Conservation (phyloP, 2,888 invertebrate genomes). For the Lordiphosa fenestrarum region DNA sequence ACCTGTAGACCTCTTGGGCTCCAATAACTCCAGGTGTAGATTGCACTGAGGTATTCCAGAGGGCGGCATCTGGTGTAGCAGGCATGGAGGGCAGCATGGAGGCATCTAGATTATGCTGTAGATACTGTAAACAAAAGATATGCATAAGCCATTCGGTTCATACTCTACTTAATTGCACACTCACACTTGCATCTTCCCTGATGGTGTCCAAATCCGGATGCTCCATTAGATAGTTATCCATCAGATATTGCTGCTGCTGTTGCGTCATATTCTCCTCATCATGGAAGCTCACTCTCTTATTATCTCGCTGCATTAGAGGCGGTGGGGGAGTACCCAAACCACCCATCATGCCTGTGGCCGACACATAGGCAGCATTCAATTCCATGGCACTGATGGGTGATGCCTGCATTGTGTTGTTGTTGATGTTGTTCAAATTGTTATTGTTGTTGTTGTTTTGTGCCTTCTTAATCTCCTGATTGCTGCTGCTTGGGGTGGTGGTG, state of each 20-base stretch:
- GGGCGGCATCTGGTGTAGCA: constrained; percentile 83
- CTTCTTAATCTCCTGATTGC: constrained; percentile 69
- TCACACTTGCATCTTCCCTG: constrained; percentile 91
- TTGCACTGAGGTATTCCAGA: constrained; percentile 80
- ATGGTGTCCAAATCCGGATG: constrained; percentile 80
- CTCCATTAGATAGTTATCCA: constrained; percentile 59
- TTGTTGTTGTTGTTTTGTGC: constrained; percentile 61
- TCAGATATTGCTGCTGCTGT: constrained; percentile 46
- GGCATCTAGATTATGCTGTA: constrained; percentile 85
- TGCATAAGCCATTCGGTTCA: neutral
- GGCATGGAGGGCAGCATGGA: constrained; percentile 88
- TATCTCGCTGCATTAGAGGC: constrained; percentile 74
- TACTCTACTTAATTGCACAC: constrained; percentile 80
- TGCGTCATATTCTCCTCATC: constrained; percentile 82
- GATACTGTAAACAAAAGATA: constrained; percentile 43
- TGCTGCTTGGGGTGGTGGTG: constrained; percentile 25
- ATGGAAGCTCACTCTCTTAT: constrained; percentile 89
- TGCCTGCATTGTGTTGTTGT: constrained; percentile 50
- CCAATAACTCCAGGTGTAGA: constrained; percentile 98
- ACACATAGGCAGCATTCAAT: constrained; percentile 63
- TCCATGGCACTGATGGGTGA: constrained; percentile 62
- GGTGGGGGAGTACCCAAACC: constrained; percentile 47
- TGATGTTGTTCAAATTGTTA: constrained; percentile 45
- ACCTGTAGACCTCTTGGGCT: constrained; percentile 98
- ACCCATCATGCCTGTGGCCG: constrained; percentile 48